These are phyloP conservation scores for Oncorhynchus mykiss DNA, from an alignment of 2,113 vertebrate species.

Conservation along the genomic window DNA sequence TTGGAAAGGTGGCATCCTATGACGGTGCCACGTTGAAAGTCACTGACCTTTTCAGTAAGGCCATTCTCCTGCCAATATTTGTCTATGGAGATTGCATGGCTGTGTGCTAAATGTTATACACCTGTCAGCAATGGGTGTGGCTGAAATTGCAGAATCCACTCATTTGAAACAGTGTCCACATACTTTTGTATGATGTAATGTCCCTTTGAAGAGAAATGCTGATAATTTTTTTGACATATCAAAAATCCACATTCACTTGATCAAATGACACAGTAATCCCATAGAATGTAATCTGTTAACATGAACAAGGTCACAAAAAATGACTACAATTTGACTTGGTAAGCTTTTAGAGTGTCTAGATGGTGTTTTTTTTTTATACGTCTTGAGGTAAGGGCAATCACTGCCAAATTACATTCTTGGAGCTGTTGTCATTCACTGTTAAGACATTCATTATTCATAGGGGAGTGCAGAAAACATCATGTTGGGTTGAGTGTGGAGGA, in stretches of 20 bases:
- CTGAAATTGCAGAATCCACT: no score
- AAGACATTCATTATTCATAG: constrained; percentile 49
- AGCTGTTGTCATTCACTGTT: constrained; percentile 61
- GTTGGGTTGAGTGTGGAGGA: constrained; percentile 20
- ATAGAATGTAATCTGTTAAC: constrained; percentile 37
- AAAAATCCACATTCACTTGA: no score
- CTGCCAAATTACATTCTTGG: constrained; percentile 62
- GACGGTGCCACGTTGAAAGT: no score
- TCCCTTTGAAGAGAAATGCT: background rate
- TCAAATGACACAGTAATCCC: constrained; percentile 39
- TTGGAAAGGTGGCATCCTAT: no score
- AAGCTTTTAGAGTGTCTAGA: constrained; percentile 42
- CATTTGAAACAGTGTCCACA: no score
- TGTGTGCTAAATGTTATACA: no score
- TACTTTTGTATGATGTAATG: background rate
- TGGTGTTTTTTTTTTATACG: constrained; percentile 41
- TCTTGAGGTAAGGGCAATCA: constrained; percentile 54
- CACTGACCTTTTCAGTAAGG: no score
- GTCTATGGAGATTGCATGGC: no score
- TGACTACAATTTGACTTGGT: constrained; percentile 53
- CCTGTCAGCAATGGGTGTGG: no score
- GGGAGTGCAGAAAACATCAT: constrained; percentile 46
- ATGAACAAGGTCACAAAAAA: constrained; percentile 20
- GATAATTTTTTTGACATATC: no score
- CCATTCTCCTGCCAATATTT: no score